Evolutionary conservation across 2,113 vertebrate genomes (phyloP).

Genomic region (Pedetes capensis): DNA sequence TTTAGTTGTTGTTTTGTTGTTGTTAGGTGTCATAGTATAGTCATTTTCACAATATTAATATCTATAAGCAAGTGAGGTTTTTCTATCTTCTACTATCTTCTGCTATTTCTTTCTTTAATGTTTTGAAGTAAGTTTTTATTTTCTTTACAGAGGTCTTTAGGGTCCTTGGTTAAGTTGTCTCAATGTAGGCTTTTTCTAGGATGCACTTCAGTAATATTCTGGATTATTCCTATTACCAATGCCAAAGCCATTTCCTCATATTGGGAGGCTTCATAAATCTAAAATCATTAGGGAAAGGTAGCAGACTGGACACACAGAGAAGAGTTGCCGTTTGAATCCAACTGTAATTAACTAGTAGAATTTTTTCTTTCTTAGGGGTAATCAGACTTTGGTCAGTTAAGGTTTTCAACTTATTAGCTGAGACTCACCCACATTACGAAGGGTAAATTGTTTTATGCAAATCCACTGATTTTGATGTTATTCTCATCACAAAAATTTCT

Average conservation of each 20-base stretch:
- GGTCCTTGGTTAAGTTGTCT: no score
- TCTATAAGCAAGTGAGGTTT: no score
- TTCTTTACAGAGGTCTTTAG: no score
- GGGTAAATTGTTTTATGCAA: not conserved
- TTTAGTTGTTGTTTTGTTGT: no score
- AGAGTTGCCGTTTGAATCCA: not conserved
- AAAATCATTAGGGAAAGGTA: not conserved
- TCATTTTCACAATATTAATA: no score
- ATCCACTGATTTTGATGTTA: not conserved
- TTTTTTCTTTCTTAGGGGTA: not conserved
- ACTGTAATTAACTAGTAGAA: not conserved
- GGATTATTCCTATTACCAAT: not conserved
- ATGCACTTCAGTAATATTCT: not conserved
- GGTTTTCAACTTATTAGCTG: not conserved
- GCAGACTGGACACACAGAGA: not conserved
- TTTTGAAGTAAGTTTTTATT: no score
- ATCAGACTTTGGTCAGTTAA: not conserved
- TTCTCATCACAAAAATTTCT: not conserved
- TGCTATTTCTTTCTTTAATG: no score
- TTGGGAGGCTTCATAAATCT: not conserved
- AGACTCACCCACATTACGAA: not conserved
- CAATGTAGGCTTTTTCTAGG: not conserved
- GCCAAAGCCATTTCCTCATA: not conserved
- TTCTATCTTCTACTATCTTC: no score
- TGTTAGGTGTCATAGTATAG: no score